A percentile compares a stretch with the other conserved stretches of the same genome.
phyloP scores from a whole-genome alignment of 2,797 vertebrate species.

The Poecilia velifera region DNA sequence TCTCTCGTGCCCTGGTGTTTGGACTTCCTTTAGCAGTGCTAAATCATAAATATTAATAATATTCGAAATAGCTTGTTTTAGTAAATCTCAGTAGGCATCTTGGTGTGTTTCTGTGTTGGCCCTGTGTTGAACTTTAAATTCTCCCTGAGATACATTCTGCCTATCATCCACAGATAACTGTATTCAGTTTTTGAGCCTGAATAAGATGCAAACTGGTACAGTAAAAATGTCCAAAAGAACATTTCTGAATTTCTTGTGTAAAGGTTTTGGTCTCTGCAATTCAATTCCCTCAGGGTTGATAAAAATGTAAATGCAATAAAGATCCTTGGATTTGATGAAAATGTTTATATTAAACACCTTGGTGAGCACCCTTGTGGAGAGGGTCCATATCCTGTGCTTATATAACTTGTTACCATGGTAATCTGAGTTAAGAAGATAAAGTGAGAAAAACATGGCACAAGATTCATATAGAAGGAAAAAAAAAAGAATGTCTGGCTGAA shows the following conservation, averaged over 20 bases:
- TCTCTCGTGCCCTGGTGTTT: neutral
- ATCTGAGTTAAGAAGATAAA: constrained; percentile 25
- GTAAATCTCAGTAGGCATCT: too few species aligned
- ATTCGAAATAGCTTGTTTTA: neutral
- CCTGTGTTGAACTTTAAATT: neutral
- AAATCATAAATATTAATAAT: neutral
- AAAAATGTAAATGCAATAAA: neutral
- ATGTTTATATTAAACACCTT: constrained; percentile 10
- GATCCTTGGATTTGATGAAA: neutral
- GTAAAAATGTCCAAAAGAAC: neutral
- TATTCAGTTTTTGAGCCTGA: neutral
- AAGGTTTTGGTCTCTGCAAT: too few species aligned
- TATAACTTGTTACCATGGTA: constrained; percentile 60
- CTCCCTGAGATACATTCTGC: neutral
- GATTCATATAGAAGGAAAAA: constrained; percentile 12
- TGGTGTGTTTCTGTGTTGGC: neutral
- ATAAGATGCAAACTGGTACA: neutral
- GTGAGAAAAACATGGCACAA: constrained; percentile 10
- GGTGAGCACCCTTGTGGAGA: constrained; percentile 13
- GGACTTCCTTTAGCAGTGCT: neutral
- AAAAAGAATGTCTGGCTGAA: constrained; percentile 14
- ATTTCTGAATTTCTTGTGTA: neutral
- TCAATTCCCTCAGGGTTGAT: neutral
- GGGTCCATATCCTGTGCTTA: constrained; percentile 14
- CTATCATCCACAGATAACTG: neutral